A percentile compares a stretch with the other conserved stretches of the same genome.
phyloP scores from a whole-genome alignment of 2,797 vertebrate species.

The Antennarius maculatus region DNA sequence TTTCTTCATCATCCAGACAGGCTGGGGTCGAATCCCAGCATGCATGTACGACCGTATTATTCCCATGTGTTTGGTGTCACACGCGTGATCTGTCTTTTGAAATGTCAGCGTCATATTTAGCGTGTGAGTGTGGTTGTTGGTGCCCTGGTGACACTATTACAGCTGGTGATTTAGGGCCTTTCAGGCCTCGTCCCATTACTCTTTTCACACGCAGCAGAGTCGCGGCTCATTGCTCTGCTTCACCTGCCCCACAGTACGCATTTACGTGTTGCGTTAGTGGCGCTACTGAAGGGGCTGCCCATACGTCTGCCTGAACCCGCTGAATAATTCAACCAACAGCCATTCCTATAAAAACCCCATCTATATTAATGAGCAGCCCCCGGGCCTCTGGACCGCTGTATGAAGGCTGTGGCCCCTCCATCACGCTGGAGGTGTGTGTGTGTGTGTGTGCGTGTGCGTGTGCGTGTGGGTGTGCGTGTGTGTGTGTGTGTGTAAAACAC shows the following conservation, averaged over 20 bases:
- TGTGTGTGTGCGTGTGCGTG: not conserved
- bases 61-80: not conserved
- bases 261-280: conserved; percentile 73
- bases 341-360: conserved; percentile 82
- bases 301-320: conserved; percentile 74
- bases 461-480: not conserved
- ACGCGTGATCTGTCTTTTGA: conserved; percentile 4
- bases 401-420: conserved; percentile 52
- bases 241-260: conserved; percentile 63
- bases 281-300: conserved; percentile 61
- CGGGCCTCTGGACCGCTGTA: conserved; percentile 68
- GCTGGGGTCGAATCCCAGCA: not conserved
- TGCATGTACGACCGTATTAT: not conserved
- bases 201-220: conserved; percentile 43
- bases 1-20: not conserved
- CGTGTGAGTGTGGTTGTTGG: conserved; percentile 15
- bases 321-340: conserved; percentile 82
- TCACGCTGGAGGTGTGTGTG: conserved; percentile 50
- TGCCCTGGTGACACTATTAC: conserved; percentile 42
- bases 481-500: not conserved
- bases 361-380: conserved; percentile 83
- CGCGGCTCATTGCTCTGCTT: conserved; percentile 39
- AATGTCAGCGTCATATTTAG: conserved; percentile 19
- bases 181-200: conserved; percentile 54
- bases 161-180: conserved; percentile 63